Evolutionary conservation across 2,888 invertebrate genomes (phyloP).

Genomic region (Melangyna quadrimaculata): DNA sequence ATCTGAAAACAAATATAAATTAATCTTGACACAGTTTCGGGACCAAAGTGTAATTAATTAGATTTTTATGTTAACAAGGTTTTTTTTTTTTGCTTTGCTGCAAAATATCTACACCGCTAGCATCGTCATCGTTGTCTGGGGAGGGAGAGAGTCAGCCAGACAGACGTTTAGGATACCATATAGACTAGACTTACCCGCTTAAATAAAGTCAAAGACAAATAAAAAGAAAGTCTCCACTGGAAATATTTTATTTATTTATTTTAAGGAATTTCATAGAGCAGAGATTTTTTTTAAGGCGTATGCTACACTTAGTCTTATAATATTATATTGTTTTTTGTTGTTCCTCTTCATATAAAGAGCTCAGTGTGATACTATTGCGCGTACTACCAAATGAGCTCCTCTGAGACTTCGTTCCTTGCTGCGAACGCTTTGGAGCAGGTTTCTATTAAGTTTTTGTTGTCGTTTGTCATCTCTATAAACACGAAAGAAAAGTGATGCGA

Average conservation of each 20-base stretch:
- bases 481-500: conserved; percentile 65
- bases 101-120: neutral
- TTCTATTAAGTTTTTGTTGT: conserved; percentile 9
- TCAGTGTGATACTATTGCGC: conserved; percentile 59
- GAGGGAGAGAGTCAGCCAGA: neutral
- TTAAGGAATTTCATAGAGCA: conserved; percentile 62
- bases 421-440: conserved; percentile 27
- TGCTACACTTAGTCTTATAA: conserved; percentile 31
- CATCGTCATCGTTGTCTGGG: neutral
- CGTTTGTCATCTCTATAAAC: conserved; percentile 28
- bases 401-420: conserved; percentile 23
- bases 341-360: conserved; percentile 1
- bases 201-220: conserved; percentile 17
- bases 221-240: conserved; percentile 53
- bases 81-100: too few relatives aligned
- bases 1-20: conserved; percentile 81
- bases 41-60: conserved; percentile 68
- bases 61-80: conserved; percentile 71
- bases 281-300: conserved; percentile 59
- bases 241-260: conserved; percentile 38
- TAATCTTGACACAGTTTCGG: conserved; percentile 79
- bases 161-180: neutral
- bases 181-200: neutral
- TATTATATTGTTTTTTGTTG: neutral
- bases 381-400: conserved; percentile 45